Base-by-base conservation (phyloP, 2,797 vertebrate species). In the Dendrocincla tyrannina region DNA sequence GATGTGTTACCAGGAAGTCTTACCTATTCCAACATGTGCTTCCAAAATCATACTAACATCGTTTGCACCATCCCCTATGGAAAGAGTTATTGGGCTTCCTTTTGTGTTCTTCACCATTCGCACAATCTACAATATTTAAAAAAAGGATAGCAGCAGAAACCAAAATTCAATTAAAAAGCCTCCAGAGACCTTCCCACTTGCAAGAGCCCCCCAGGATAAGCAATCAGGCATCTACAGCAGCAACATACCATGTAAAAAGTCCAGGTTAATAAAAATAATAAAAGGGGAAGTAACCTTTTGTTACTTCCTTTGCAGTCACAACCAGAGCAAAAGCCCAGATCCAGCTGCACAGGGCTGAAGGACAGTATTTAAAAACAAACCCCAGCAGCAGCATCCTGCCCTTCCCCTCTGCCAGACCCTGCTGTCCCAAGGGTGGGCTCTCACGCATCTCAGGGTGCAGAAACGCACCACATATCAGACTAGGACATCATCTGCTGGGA, bases 11-110 rank as follows among this genome's bases (percentile, higher is more conserved):
- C 41, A 59, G 25, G 30, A 47, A 42, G 39, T 91, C 98, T 98
- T 97, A 99, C 99, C 99, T 96, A 99, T 99, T 91, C 99, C 99
- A 75, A 99, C 99, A 28, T 99, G 99, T 60, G 99, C 99, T 97
- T 99, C 99, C 96, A 99, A 98, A 97, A 99, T 99, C 99, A 99
- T 99, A 88, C 99, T 99, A 93, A 99, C 99, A 93, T 99, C 99
- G 89, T 99, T 99, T 50, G 99, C 99, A 50, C 99, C 99, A 74
- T 99, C 99, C 47, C 99, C 99, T 91, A 99, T 98, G 2, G 99
- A 99, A 35, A 99, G 98, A 0, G 99, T 99, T 94, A 99, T 99
- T 0, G 99, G 99, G 53, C 95, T 98, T 64, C 99, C 99, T 98
- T 99, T 99, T 10, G 98, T 99, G 95, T 98, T 99, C 98, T 99